Conservation (phyloP, 2,113 vertebrate genomes). For the Ptilorrhoa leucosticta region DNA sequence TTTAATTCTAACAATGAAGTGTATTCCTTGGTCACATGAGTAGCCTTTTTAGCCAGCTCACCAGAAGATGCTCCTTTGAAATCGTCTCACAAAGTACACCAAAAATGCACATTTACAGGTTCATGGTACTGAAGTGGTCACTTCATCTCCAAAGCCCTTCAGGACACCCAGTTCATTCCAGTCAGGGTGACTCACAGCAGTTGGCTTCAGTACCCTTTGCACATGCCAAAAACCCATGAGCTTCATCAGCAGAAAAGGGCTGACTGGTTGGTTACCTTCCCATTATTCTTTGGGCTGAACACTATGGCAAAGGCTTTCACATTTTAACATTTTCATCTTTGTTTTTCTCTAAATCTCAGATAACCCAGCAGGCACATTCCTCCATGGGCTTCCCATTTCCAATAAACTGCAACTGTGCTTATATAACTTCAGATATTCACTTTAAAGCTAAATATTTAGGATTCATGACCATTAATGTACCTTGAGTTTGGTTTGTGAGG, state of each 20-base stretch:
- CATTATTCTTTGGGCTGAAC: not conserved
- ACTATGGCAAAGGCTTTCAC: not conserved
- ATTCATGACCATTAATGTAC: not conserved
- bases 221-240: not conserved
- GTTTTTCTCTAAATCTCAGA: not conserved
- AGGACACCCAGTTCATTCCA: not conserved
- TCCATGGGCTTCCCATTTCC: not conserved
- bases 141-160: not conserved
- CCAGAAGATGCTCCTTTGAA: not conserved
- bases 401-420: not conserved
- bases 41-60: not conserved
- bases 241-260: not conserved
- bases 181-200: not conserved
- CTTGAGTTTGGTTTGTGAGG: not conserved
- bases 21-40: not conserved
- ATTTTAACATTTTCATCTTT: not conserved
- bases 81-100: not conserved
- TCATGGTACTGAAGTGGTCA: not conserved
- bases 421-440: not conserved
- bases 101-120: not conserved
- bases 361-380: not conserved
- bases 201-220: not conserved
- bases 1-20: not conserved
- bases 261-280: not conserved
- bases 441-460: not conserved